A percentile compares a stretch with the other conserved stretches of the same genome.
These are phyloP conservation scores for Thyatira batis DNA, from an alignment of 2,888 invertebrate species.

Conservation along the genomic window DNA sequence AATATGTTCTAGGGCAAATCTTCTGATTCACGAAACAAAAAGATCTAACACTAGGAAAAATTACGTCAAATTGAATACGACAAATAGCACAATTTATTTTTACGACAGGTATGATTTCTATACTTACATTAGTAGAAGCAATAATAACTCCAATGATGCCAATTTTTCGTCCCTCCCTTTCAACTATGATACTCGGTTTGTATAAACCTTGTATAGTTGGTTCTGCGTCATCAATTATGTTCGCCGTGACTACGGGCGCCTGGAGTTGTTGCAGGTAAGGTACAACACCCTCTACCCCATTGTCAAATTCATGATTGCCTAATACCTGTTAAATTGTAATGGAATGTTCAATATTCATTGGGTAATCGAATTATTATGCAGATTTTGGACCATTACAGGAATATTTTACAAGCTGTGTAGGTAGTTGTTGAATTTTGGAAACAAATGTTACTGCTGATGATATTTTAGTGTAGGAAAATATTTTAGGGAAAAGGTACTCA, in stretches of 20 bases:
- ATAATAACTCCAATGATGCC: conserved; percentile 90
- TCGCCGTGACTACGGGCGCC: conserved; percentile 87
- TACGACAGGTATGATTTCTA: too few relatives aligned
- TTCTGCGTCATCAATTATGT: conserved; percentile 87
- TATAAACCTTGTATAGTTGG: conserved; percentile 86
- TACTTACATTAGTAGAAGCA: conserved; percentile 62
- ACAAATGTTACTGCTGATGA: too few relatives aligned
- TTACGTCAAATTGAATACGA: too few relatives aligned
- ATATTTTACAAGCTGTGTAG: too few relatives aligned
- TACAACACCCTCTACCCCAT: conserved; percentile 86
- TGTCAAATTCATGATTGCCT: conserved; percentile 95
- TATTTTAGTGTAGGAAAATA: too few relatives aligned
- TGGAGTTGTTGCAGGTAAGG: conserved; percentile 86
- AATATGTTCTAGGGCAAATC: too few relatives aligned
- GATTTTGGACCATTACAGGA: too few relatives aligned
- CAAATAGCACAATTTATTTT: too few relatives aligned
- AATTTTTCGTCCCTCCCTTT: conserved; percentile 85
- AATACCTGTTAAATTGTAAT: conserved; percentile 81
- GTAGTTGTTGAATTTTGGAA: too few relatives aligned
- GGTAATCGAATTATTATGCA: neutral
- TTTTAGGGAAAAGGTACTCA: too few relatives aligned
- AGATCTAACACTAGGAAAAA: too few relatives aligned
- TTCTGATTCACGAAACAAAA: too few relatives aligned
- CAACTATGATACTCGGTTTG: conserved; percentile 84
- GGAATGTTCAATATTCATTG: neutral